phyloP scores from a whole-genome alignment of 1,140 invertebrate genomes.

The Kradibia gibbosae region DNA sequence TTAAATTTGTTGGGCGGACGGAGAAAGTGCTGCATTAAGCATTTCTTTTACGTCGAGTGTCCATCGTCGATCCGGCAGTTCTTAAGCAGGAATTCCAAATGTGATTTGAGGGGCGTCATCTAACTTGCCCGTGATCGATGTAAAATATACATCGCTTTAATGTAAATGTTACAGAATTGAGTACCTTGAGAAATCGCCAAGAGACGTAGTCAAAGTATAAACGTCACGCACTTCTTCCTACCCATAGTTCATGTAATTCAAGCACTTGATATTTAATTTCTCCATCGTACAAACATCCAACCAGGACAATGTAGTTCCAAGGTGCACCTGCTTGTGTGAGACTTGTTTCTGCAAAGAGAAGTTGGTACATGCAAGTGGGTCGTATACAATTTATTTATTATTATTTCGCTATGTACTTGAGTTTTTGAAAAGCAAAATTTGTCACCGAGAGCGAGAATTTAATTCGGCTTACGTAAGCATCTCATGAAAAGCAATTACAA shows the following conservation, averaged over 20 bases:
- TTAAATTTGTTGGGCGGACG: neutral
- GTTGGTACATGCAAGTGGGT: constrained; percentile 67
- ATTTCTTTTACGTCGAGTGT: neutral
- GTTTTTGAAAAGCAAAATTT: constrained; percentile 30
- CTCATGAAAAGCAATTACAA: neutral
- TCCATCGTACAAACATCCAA: constrained; percentile 51
- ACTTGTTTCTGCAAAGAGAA: constrained; percentile 59
- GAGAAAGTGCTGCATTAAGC: neutral
- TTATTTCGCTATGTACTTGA: constrained; percentile 31
- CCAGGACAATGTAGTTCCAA: constrained; percentile 68
- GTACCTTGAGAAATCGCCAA: constrained; percentile 4
- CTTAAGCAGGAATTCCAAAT: neutral
- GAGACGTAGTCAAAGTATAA: neutral
- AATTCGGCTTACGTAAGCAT: constrained; percentile 18
- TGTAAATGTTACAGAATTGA: constrained; percentile 24
- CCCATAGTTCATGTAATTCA: constrained; percentile 51
- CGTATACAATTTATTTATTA: constrained; percentile 29
- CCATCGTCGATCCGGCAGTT: neutral
- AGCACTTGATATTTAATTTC: constrained; percentile 42
- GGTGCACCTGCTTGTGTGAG: constrained; percentile 67
- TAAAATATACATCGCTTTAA: neutral
- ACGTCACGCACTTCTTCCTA: constrained; percentile 13
- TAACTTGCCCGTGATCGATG: constrained; percentile 7
- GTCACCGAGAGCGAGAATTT: neutral
- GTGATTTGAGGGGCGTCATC: neutral